Conservation (phyloP, 2,888 invertebrate species). For the Scaptomyza cyrtandrae region DNA sequence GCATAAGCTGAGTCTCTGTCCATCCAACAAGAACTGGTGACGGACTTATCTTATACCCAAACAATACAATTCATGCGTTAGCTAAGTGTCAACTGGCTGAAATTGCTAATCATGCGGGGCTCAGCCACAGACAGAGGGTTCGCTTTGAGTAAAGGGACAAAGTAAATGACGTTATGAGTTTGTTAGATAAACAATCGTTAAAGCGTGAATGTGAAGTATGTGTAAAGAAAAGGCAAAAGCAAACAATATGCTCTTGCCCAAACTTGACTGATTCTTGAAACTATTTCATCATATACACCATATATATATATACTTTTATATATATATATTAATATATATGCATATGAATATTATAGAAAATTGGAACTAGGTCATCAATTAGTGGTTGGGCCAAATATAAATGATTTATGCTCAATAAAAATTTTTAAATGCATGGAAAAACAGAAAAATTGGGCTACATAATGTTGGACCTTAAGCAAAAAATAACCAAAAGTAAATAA, state of each 20-base stretch:
- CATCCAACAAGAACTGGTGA: constrained; percentile 17
- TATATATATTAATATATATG: background rate
- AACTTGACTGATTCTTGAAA: constrained; percentile 29
- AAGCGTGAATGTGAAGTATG: constrained; percentile 17
- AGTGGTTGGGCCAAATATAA: constrained; percentile 10
- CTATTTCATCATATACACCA: constrained; percentile 5
- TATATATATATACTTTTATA: background rate
- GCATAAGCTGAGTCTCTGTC: background rate
- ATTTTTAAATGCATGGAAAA: constrained; percentile 1
- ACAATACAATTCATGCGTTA: constrained; percentile 68
- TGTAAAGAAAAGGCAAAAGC: constrained; percentile 8
- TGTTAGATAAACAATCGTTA: constrained; percentile 61
- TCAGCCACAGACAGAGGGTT: constrained; percentile 12
- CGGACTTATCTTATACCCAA: constrained; percentile 23
- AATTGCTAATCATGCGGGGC: constrained; percentile 69
- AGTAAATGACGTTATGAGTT: constrained; percentile 54
- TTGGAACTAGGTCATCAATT: constrained; percentile 55
- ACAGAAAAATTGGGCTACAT: background rate
- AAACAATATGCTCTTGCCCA: constrained; percentile 32
- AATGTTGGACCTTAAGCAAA: background rate
- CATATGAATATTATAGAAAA: background rate
- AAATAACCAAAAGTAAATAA: background rate
- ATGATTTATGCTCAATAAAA: constrained; percentile 6
- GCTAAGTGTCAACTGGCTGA: constrained; percentile 69
- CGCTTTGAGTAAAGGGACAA: constrained; percentile 24